These are phyloP conservation scores for Meliscaeva auricollis DNA, from an alignment of 2,888 invertebrate genomes.

Conservation along the genomic window DNA sequence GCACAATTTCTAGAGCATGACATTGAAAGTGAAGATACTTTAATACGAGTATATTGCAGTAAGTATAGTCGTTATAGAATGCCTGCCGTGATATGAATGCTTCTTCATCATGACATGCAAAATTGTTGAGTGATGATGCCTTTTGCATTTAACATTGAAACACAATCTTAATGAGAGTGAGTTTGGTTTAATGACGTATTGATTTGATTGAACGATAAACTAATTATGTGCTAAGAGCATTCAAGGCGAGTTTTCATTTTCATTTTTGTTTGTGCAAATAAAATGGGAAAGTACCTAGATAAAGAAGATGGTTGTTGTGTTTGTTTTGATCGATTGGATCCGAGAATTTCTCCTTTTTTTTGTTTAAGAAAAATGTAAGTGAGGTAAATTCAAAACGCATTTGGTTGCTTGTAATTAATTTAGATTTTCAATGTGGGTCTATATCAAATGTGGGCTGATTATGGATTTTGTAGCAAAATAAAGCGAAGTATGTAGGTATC, in stretches of 20 bases:
- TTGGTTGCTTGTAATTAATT: too few relatives aligned
- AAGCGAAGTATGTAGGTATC: too few relatives aligned
- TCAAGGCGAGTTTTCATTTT: slow-evolving; percentile 6
- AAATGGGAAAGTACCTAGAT: slow-evolving; percentile 11
- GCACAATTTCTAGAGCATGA: slow-evolving; percentile 56
- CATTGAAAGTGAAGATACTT: slow-evolving; percentile 60
- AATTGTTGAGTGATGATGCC: slow-evolving; percentile 28
- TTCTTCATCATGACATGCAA: slow-evolving; percentile 33
- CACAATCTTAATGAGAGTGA: slow-evolving; percentile 29
- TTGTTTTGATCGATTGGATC: slow-evolving; percentile 14
- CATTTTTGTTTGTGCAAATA: not conserved
- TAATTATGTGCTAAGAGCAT: slow-evolving; percentile 1
- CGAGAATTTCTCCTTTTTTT: slow-evolving; percentile 19
- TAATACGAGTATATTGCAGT: not conserved
- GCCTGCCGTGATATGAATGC: slow-evolving; percentile 17
- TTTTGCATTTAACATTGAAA: slow-evolving; percentile 38
- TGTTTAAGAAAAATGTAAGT: too few relatives aligned
- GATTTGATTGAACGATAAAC: slow-evolving; percentile 59
- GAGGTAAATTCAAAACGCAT: not conserved
- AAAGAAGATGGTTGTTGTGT: not conserved
- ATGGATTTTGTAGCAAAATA: too few relatives aligned
- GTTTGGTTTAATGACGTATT: slow-evolving; percentile 48
- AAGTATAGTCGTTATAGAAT: not conserved
- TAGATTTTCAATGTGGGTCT: too few relatives aligned
- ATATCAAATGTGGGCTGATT: too few relatives aligned